Evolutionary conservation across 2,888 invertebrate species (phyloP).

Genomic region (Acanthococcus lagerstroemiae): DNA sequence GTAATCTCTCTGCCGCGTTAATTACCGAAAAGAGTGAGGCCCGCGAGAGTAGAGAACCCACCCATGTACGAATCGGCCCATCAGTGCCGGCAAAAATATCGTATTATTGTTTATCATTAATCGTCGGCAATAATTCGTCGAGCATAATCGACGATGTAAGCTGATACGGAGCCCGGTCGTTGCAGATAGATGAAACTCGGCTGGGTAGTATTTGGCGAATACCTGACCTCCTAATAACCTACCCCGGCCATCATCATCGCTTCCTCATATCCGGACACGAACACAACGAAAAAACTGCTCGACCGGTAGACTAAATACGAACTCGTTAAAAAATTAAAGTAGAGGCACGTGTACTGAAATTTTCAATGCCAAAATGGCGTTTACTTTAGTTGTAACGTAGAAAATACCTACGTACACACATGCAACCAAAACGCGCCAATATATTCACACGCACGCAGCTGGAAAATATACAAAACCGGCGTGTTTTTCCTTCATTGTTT

Average conservation of each 20-base stretch:
- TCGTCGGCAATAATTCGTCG: not conserved
- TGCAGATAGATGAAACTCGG: not conserved
- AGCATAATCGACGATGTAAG: not conserved
- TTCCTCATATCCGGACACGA: conserved; percentile 8
- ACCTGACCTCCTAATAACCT: conserved; percentile 7
- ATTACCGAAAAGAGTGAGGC: too few species aligned
- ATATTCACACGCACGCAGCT: not conserved
- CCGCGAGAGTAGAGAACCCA: too few species aligned
- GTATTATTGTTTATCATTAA: too few species aligned
- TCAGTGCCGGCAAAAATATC: too few species aligned
- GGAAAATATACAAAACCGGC: too few species aligned
- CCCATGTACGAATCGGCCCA: too few species aligned
- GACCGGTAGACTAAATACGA: conserved; percentile 23
- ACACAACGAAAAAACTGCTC: conserved; percentile 15
- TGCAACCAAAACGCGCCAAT: too few species aligned
- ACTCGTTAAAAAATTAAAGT: conserved; percentile 23
- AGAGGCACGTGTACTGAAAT: conserved; percentile 26
- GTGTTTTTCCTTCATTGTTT: too few species aligned
- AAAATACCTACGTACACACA: not conserved
- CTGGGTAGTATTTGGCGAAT: not conserved
- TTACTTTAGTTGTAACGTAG: conserved; percentile 4
- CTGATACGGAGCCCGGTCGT: not conserved
- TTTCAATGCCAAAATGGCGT: conserved; percentile 29
- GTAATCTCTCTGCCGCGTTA: too few species aligned
- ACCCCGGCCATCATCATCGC: not conserved